phyloP scores from a whole-genome alignment of 2,797 vertebrate species.

The Hylomyscus alleni region DNA sequence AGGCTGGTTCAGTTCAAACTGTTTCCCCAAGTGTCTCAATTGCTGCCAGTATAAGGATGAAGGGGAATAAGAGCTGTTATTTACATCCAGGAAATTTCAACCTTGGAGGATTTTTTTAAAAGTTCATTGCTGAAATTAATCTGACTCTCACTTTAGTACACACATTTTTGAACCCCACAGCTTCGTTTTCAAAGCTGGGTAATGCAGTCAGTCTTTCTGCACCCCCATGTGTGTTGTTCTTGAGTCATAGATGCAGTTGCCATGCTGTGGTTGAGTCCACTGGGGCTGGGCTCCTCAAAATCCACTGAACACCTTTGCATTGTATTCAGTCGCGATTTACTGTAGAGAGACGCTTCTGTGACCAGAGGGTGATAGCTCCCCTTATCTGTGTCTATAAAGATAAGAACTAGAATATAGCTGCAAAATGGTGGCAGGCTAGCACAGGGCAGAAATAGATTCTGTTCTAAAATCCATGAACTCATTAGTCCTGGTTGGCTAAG shows the following conservation, averaged over 20 bases:
- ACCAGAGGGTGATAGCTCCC: not conserved
- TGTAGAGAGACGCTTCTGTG: not conserved
- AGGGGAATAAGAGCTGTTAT: not conserved
- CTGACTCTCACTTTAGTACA: conserved; percentile 27
- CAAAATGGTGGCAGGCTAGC: not conserved
- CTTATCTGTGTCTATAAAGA: not conserved
- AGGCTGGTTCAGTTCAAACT: not conserved
- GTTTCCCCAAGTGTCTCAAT: not conserved
- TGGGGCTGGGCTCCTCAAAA: not conserved
- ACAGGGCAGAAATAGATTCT: not conserved
- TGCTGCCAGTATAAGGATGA: not conserved
- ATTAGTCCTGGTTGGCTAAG: not conserved
- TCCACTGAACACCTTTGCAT: not conserved
- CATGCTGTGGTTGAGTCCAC: not conserved
- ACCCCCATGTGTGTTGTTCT: not conserved
- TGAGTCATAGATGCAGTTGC: not conserved
- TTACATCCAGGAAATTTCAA: not conserved
- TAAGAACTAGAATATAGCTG: not conserved
- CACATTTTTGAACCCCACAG: conserved; percentile 9
- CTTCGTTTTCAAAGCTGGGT: conserved; percentile 51
- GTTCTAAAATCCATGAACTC: not conserved
- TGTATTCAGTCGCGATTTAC: not conserved
- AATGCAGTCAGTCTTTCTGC: not conserved
- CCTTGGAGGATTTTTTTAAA: conserved; percentile 19
- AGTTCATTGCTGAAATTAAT: conserved; percentile 14